Conservation (phyloP, 2,888 invertebrate species). For the Eurytoma californica region DNA sequence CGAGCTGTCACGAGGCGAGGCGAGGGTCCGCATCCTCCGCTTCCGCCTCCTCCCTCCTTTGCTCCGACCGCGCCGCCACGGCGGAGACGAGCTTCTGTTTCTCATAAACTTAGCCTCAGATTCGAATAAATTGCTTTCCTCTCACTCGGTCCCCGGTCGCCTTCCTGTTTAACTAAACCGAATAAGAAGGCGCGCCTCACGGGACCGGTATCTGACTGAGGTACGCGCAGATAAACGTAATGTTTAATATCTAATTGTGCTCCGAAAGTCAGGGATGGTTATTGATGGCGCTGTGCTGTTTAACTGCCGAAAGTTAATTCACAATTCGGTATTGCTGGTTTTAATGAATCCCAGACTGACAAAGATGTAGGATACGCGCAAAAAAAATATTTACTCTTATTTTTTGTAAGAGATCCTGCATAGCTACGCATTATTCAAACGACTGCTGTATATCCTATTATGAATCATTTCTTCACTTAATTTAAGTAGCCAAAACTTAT, state of each 20-base stretch:
- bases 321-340: no score
- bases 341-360: no score
- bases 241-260: conserved; percentile 11
- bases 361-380: no score
- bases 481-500: no score
- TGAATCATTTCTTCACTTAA: no score
- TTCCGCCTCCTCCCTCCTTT: conserved; percentile 1
- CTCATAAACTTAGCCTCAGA: conserved; percentile 51
- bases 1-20: conserved; percentile 3
- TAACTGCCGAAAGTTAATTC: no score
- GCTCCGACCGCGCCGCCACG: conserved; percentile 20
- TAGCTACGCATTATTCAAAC: no score
- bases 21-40: neutral
- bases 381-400: no score
- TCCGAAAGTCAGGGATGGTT: no score
- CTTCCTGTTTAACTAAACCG: conserved; percentile 39
- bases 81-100: conserved; percentile 38
- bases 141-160: conserved; percentile 3
- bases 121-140: conserved; percentile 51
- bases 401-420: no score
- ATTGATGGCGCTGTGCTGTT: no score
- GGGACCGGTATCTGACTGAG: neutral
- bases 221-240: conserved; percentile 7
- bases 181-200: neutral
- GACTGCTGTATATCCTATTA: no score